Percentiles rank a stretch among this genome's conserved stretches.
phyloP scores from a whole-genome alignment of 2,797 vertebrate species.

The Rhodeus uyekii region DNA sequence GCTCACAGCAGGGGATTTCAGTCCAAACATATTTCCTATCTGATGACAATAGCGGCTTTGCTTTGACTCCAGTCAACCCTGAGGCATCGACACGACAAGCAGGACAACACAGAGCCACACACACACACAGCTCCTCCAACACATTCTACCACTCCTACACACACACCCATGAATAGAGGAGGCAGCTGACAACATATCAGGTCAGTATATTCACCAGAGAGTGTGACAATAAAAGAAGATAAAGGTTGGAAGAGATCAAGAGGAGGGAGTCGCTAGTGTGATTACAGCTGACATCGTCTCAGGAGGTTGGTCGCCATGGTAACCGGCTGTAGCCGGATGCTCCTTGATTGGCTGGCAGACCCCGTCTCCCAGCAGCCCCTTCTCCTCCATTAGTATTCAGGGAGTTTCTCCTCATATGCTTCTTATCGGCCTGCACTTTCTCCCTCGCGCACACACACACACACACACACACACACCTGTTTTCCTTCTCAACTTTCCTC shows the following conservation, averaged over 20 bases:
- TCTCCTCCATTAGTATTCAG: constrained; percentile 73
- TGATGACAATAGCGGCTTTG: background rate
- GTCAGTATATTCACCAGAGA: constrained; percentile 60
- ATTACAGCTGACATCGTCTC: constrained; percentile 75
- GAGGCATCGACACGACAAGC: constrained; percentile 11
- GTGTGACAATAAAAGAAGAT: constrained; percentile 47
- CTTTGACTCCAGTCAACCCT: background rate
- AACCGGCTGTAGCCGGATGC: constrained; percentile 66
- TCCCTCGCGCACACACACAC: background rate
- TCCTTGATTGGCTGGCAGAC: constrained; percentile 69
- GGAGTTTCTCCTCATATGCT: constrained; percentile 66
- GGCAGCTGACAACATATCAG: constrained; percentile 27
- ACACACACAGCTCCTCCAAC: background rate
- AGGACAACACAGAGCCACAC: background rate
- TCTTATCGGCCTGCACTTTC: constrained; percentile 41
- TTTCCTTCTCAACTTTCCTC: constrained; percentile 13
- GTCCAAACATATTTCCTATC: constrained; percentile 4
- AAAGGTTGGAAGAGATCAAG: constrained; percentile 58
- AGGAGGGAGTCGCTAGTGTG: constrained; percentile 63
- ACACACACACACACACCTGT: constrained; percentile 30
- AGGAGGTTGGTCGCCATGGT: constrained; percentile 70
- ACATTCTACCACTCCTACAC: constrained; percentile 23
- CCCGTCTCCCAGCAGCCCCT: constrained; percentile 67
- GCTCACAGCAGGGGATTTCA: background rate
- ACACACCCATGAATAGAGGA: background rate